A percentile compares a stretch with the other conserved stretches of the same genome.
Conservation (phyloP, 2,888 invertebrate species). For the Tipula helvola region DNA sequence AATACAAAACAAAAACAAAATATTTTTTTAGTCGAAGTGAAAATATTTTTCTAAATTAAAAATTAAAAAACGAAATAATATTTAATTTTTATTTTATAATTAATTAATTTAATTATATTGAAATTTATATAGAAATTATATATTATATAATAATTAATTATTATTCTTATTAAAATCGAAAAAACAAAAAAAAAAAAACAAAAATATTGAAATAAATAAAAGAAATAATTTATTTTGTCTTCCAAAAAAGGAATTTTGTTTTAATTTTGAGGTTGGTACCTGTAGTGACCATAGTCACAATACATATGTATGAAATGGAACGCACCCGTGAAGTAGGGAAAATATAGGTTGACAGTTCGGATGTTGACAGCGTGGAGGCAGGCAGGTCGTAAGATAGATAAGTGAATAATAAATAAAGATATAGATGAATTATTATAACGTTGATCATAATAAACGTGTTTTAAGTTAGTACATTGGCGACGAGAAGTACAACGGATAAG, state of each 20-base stretch:
- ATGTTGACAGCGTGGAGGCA: too few species aligned
- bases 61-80: neutral
- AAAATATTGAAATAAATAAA: neutral
- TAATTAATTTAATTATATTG: neutral
- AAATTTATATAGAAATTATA: neutral
- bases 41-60: neutral
- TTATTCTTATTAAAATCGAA: neutral
- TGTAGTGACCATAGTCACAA: too few species aligned
- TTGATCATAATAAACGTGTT: too few species aligned
- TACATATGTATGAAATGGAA: too few species aligned
- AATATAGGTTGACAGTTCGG: too few species aligned
- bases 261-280: neutral
- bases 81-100: neutral
- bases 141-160: neutral
- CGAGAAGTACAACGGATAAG: too few species aligned
- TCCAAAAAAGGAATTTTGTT: neutral
- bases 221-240: neutral
- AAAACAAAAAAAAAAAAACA: neutral
- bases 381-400: too few species aligned
- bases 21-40: neutral
- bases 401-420: too few species aligned
- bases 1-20: neutral
- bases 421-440: too few species aligned
- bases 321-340: too few species aligned
- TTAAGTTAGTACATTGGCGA: too few species aligned